Percentiles rank a stretch among this genome's conserved stretches.
These are phyloP conservation scores for Myrmophylax atrothorax DNA, from an alignment of 2,113 vertebrate genomes.

Conservation along the genomic window DNA sequence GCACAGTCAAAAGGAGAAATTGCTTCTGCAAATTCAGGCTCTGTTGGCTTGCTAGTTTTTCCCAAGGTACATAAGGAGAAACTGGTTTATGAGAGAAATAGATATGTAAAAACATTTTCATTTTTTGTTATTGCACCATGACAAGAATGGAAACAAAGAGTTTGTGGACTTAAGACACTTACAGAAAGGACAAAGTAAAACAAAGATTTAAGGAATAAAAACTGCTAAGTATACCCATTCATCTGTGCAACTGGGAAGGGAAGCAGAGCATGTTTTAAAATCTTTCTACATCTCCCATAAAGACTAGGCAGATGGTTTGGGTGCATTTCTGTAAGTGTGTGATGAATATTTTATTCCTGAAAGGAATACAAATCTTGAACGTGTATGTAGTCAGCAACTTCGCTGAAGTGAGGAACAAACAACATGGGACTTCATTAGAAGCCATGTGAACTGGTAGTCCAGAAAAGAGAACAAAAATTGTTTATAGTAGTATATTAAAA, in stretches of 20 bases:
- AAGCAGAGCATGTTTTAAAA: background rate
- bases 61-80: background rate
- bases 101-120: background rate
- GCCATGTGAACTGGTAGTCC: background rate
- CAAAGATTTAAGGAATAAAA: background rate
- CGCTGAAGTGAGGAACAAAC: background rate
- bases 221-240: background rate
- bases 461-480: background rate
- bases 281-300: background rate
- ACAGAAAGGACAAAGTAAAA: background rate
- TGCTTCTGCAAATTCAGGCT: background rate
- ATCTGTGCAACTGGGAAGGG: background rate
- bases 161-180: background rate
- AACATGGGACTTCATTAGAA: background rate
- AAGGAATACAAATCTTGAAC: background rate
- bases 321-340: background rate
- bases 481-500: background rate
- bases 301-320: constrained; percentile 15
- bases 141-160: background rate
- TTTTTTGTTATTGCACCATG: background rate
- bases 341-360: constrained; percentile 38
- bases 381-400: background rate
- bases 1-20: background rate
- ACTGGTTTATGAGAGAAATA: background rate
- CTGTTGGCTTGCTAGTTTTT: background rate